Percentiles rank a stretch among this genome's conserved stretches.
Evolutionary conservation across 2,888 invertebrate genomes (phyloP).

Genomic region (Amphimallon solstitiale): DNA sequence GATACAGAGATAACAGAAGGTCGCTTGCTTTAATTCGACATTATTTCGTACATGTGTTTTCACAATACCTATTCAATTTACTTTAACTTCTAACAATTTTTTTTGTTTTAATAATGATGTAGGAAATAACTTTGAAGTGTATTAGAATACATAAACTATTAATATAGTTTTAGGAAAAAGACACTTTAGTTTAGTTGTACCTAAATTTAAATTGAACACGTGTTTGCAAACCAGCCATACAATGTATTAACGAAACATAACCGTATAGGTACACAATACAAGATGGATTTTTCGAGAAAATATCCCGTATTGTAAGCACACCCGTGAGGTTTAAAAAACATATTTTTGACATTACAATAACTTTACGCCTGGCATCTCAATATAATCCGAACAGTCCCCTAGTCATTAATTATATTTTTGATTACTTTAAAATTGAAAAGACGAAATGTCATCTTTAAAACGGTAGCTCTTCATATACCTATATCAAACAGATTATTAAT

Average conservation of each 20-base stretch:
- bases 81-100: too few species aligned
- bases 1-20: too few species aligned
- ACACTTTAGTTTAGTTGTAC: too few species aligned
- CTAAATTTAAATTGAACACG: too few species aligned
- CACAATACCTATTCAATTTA: too few species aligned
- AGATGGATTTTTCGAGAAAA: neutral
- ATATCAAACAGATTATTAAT: constrained; percentile 23
- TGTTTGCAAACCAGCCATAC: too few species aligned
- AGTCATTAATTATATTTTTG: constrained; percentile 26
- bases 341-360: constrained; percentile 40
- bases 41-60: too few species aligned
- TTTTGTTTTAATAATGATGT: too few species aligned
- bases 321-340: constrained; percentile 36
- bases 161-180: too few species aligned
- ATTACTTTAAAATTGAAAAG: constrained; percentile 8
- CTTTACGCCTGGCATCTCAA: constrained; percentile 40
- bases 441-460: constrained; percentile 2
- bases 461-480: constrained; percentile 13
- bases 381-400: constrained; percentile 38
- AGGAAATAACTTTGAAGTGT: too few species aligned
- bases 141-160: too few species aligned
- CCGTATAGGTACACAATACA: neutral
- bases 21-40: too few species aligned
- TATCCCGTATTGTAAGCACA: neutral
- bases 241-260: neutral